Evolutionary conservation across 2,113 vertebrate genomes (phyloP).

Genomic region (Ophiodon elongatus): DNA sequence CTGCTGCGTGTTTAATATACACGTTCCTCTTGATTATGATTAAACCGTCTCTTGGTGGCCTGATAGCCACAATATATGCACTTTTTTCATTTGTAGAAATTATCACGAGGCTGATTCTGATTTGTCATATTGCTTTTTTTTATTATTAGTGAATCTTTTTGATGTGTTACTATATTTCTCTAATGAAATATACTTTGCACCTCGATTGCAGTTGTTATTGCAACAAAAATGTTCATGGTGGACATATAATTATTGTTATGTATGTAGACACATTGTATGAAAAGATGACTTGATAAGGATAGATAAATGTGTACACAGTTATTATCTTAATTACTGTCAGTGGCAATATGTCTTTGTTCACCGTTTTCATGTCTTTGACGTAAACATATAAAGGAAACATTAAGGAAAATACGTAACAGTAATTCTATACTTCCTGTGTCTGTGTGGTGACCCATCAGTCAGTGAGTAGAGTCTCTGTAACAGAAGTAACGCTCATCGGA

Average conservation of each 20-base stretch:
- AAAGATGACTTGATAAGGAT: background rate
- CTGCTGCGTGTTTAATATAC: background rate
- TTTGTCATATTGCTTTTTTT: background rate
- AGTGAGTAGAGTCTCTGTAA: background rate
- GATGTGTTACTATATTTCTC: background rate
- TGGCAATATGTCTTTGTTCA: background rate
- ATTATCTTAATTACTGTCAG: background rate
- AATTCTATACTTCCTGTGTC: slow-evolving; percentile 3
- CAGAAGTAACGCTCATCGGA: slow-evolving; percentile 33
- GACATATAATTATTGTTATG: background rate
- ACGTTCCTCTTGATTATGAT: background rate
- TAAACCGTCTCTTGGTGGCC: too few relatives aligned
- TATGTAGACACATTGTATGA: background rate
- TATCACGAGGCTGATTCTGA: background rate
- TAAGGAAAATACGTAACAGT: background rate
- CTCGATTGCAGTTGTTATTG: background rate
- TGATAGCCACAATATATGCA: background rate
- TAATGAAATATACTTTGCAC: background rate
- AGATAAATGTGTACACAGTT: background rate
- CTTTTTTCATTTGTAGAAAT: background rate
- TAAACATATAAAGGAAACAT: background rate
- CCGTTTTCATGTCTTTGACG: background rate
- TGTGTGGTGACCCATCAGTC: slow-evolving; percentile 6
- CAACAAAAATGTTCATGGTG: background rate
- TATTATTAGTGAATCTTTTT: background rate